phyloP scores from a whole-genome alignment of 30 jellyfish, hydroid and myxozoan genomes.

The Aurelia sp. region DNA sequence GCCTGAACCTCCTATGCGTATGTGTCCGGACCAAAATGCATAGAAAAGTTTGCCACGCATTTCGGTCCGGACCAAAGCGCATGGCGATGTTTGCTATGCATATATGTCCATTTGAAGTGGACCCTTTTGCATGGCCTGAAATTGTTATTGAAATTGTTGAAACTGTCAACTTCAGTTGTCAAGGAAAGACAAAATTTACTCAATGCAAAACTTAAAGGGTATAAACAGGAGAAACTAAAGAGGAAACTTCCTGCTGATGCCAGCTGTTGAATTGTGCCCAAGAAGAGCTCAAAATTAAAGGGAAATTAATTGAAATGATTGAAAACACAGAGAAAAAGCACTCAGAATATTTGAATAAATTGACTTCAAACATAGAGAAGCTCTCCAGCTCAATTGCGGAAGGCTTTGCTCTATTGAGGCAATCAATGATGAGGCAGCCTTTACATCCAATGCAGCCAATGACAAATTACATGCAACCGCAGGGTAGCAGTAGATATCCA shows the following conservation, averaged over 20 bases:
- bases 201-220: background rate
- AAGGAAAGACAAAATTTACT: conserved; percentile 2
- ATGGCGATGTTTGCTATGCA: too few species aligned
- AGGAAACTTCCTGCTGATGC: conserved; percentile 15
- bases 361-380: conserved; percentile 18
- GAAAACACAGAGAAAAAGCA: conserved; percentile 9
- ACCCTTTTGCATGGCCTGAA: too few species aligned
- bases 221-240: conserved; percentile 16
- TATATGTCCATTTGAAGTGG: too few species aligned
- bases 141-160: too few species aligned
- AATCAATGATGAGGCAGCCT: conserved; percentile 1
- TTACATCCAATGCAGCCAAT: background rate
- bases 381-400: conserved; percentile 5
- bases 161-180: background rate
- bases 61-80: too few species aligned
- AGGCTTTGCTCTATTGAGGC: conserved; percentile 3
- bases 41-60: too few species aligned
- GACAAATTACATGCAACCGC: background rate
- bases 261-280: conserved; percentile 35
- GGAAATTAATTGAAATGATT: conserved; percentile 28
- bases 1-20: too few species aligned
- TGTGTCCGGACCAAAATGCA: too few species aligned
- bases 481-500: background rate
- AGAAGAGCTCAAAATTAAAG: conserved; percentile 19
- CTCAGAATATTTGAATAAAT: background rate